Percentiles rank a stretch among this genome's conserved stretches.
These are phyloP conservation scores for Clarias batrachus DNA, from an alignment of 2,113 vertebrate species.

Conservation along the genomic window DNA sequence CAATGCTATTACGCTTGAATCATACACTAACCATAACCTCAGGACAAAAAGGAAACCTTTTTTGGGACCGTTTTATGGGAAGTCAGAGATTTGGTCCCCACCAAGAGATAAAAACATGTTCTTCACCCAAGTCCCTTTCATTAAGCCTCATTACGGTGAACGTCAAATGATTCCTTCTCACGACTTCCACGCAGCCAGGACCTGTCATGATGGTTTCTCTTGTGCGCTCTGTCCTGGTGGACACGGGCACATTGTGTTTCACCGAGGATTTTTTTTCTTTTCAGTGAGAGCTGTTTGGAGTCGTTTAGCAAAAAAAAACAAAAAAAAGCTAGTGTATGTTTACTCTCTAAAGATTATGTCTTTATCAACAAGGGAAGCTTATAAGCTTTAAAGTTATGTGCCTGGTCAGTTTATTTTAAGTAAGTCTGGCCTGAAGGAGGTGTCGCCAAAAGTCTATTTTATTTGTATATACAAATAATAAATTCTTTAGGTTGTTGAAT, in stretches of 20 bases:
- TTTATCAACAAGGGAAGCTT: not conserved
- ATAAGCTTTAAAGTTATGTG: not conserved
- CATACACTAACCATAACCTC: not conserved
- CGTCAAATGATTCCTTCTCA: constrained; percentile 42
- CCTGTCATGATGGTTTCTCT: constrained; percentile 3
- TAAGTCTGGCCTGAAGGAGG: not conserved
- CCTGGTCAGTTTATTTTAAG: not conserved
- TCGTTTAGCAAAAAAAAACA: not conserved
- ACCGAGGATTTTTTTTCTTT: not conserved
- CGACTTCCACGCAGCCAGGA: constrained; percentile 13
- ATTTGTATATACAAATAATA: not conserved
- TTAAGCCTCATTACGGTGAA: constrained; percentile 31
- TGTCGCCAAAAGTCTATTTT: not conserved
- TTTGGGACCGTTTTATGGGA: not conserved
- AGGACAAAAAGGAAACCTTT: not conserved
- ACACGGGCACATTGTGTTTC: not conserved
- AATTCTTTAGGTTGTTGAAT: not conserved
- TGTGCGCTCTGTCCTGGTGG: not conserved
- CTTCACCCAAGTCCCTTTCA: constrained; percentile 5
- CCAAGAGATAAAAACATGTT: not conserved
- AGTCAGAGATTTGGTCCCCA: not conserved
- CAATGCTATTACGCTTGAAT: not conserved
- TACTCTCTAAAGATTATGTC: not conserved
- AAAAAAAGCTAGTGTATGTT: not conserved
- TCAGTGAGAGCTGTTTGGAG: not conserved